These are phyloP conservation scores for Rhopilema esculentum DNA, from an alignment of 30 jellyfish, hydroid and myxozoan genomes.

Conservation along the genomic window DNA sequence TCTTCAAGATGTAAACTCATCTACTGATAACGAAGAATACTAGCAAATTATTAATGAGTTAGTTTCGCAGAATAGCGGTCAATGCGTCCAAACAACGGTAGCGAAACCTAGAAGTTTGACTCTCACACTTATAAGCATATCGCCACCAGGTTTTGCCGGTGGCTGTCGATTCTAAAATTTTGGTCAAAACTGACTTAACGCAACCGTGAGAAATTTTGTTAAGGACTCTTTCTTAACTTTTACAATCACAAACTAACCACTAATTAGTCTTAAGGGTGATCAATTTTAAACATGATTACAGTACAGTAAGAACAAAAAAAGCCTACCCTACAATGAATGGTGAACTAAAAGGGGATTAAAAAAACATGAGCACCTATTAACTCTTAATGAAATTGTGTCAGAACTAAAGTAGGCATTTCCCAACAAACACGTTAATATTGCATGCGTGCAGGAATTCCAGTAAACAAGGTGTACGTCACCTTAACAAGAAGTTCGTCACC, in stretches of 20 bases:
- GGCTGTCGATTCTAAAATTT: not conserved
- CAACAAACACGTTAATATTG: not conserved
- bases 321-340: not conserved
- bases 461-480: not conserved
- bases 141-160: not conserved
- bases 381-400: not conserved
- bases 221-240: not conserved
- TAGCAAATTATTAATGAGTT: too few relatives aligned
- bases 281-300: not conserved
- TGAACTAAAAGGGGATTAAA: not conserved
- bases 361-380: not conserved
- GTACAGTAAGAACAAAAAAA: not conserved
- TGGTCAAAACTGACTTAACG: not conserved
- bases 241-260: not conserved
- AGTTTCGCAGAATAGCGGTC: too few relatives aligned
- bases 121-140: too few relatives aligned
- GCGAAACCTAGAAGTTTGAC: too few relatives aligned
- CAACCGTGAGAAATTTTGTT: not conserved
- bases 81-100: too few relatives aligned
- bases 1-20: too few relatives aligned
- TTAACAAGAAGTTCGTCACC: not conserved
- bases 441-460: not conserved
- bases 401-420: not conserved
- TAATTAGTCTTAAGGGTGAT: not conserved
- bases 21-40: too few relatives aligned